Conservation (phyloP, 2,888 invertebrate genomes). For the Limnephilus lunatus region DNA sequence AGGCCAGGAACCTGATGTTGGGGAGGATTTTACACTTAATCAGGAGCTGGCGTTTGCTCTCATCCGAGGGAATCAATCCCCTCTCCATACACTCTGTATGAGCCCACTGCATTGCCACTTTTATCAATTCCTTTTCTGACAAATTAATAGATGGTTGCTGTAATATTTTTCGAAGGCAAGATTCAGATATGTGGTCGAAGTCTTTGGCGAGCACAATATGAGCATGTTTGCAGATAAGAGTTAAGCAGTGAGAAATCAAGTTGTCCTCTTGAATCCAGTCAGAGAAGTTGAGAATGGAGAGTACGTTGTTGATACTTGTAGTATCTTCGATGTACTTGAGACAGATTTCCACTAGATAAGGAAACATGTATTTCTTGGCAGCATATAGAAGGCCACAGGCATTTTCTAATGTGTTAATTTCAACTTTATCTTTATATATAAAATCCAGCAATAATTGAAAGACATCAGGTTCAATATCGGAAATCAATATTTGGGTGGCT, state of each 20-base stretch:
- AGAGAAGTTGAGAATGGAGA: conserved; percentile 79
- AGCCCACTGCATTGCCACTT: conserved; percentile 78
- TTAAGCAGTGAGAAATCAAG: conserved; percentile 75
- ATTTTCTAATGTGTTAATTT: conserved; percentile 77
- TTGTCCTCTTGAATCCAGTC: conserved; percentile 78
- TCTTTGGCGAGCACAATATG: conserved; percentile 76
- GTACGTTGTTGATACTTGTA: conserved; percentile 78
- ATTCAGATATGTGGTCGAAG: conserved; percentile 74
- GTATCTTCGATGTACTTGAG: conserved; percentile 76
- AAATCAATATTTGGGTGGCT: conserved; percentile 74
- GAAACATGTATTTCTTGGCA: conserved; percentile 82
- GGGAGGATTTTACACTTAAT: conserved; percentile 73
- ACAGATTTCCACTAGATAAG: conserved; percentile 76
- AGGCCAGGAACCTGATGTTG: conserved; percentile 73
- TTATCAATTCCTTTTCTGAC: conserved; percentile 76
- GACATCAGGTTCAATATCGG: conserved; percentile 79
- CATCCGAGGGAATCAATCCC: conserved; percentile 71
- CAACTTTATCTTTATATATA: conserved; percentile 80
- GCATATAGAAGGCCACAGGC: conserved; percentile 81
- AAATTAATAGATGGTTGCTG: conserved; percentile 76
- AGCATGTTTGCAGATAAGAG: conserved; percentile 78
- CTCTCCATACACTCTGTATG: conserved; percentile 74
- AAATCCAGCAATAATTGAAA: conserved; percentile 80
- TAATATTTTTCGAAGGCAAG: conserved; percentile 76
- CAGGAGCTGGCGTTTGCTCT: conserved; percentile 74